phyloP scores from a whole-genome alignment of 2,888 invertebrate species.

The Lypha dubia region DNA sequence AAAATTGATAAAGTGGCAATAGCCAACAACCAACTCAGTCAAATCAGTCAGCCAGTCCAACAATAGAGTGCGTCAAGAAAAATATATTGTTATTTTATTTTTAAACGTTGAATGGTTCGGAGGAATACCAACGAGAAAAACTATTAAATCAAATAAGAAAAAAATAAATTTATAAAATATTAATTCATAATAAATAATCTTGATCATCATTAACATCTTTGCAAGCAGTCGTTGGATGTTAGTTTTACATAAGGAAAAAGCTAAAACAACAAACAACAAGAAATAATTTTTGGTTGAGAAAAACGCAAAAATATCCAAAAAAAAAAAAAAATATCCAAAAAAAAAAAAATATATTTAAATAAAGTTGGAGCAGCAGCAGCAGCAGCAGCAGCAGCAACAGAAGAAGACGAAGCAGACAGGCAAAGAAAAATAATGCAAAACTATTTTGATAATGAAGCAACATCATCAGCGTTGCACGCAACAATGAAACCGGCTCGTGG shows the following conservation, averaged over 20 bases:
- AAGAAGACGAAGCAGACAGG: slow-evolving; percentile 6
- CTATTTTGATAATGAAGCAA: slow-evolving; percentile 72
- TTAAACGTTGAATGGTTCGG: slow-evolving; percentile 62
- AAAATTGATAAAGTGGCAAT: slow-evolving; percentile 55
- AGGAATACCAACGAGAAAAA: slow-evolving; percentile 42
- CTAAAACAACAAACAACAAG: slow-evolving; percentile 32
- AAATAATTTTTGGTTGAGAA: slow-evolving; percentile 5
- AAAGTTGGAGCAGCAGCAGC: too few species aligned
- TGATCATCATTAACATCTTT: slow-evolving; percentile 27
- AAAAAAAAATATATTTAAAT: too few species aligned
- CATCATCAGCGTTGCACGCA: slow-evolving; percentile 73
- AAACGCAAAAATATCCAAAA: slow-evolving; percentile 39
- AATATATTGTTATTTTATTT: slow-evolving; percentile 59
- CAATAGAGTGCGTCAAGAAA: slow-evolving; percentile 60
- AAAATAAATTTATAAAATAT: slow-evolving; percentile 7
- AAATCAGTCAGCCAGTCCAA: slow-evolving; percentile 33
- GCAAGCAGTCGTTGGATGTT: not conserved
- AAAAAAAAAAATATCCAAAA: slow-evolving; percentile 15
- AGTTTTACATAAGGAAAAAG: slow-evolving; percentile 31
- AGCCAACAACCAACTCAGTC: slow-evolving; percentile 54
- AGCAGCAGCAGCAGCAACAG: slow-evolving; percentile 15
- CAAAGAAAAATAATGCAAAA: slow-evolving; percentile 66
- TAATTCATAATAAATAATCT: slow-evolving; percentile 52
- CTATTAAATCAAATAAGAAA: slow-evolving; percentile 10
- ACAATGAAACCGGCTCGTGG: slow-evolving; percentile 77